Evolutionary conservation across 2,888 invertebrate genomes (phyloP).

Genomic region (Parnassius orleans): DNA sequence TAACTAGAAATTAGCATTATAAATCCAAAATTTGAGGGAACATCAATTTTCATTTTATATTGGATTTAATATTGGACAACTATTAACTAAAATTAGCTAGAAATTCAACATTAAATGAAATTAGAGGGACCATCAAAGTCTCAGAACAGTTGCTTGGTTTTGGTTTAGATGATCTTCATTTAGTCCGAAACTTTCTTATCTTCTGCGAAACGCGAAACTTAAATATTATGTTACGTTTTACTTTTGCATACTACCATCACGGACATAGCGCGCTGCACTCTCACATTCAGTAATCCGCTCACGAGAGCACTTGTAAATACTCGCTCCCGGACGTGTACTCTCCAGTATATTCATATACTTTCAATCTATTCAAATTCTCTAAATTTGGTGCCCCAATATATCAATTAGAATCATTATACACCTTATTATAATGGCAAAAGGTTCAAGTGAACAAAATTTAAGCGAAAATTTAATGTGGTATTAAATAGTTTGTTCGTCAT

Average conservation of each 20-base stretch:
- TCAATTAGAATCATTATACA: slow-evolving; percentile 4
- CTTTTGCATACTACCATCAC: slow-evolving; percentile 42
- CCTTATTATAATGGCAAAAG: slow-evolving; percentile 29
- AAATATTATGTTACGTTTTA: neutral
- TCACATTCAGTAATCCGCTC: slow-evolving; percentile 59
- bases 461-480: slow-evolving; percentile 34
- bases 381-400: neutral
- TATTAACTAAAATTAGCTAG: too few relatives aligned
- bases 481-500: slow-evolving; percentile 51
- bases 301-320: slow-evolving; percentile 72
- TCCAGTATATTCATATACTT: slow-evolving; percentile 45
- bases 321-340: slow-evolving; percentile 41
- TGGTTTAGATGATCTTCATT: too few relatives aligned
- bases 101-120: too few relatives aligned
- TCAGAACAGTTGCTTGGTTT: too few relatives aligned
- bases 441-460: slow-evolving; percentile 25
- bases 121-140: too few relatives aligned
- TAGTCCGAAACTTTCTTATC: too few relatives aligned
- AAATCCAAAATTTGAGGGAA: too few relatives aligned
- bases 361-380: slow-evolving; percentile 60
- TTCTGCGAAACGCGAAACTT: too few relatives aligned
- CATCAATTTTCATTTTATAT: too few relatives aligned
- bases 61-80: too few relatives aligned
- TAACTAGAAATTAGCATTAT: too few relatives aligned
- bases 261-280: slow-evolving; percentile 35